Base-by-base conservation (phyloP, 2,888 invertebrate species). In the Pterostichus niger region DNA sequence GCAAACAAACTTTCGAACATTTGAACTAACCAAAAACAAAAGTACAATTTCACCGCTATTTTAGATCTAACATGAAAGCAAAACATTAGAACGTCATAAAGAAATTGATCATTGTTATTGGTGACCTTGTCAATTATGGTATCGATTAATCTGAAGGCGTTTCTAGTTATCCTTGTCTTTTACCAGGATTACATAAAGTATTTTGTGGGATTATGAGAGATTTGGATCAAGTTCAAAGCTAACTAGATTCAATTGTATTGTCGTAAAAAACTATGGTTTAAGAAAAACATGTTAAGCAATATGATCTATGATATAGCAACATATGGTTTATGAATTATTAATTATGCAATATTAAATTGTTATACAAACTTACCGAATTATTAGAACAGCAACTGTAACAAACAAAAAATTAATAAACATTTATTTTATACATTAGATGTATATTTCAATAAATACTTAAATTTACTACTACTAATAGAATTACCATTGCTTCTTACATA, bases 211-310 rank as follows among this genome's bases (percentile, higher is more conserved):
- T 33, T 33, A 56, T 17, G 13, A 5, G 2, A 17, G 52, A 76
- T 76, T 76, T 76, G 9, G 54, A 76, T 52, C 76, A 76, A 76
- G 76, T 76, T 76, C 76, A 76, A 76, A 56, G 56, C n/a, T 75
- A 75, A 33, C 75, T 31, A 64, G 64, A 64, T 35, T 49, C 6
- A 49, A 35, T 33, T 64, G n/a, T 31, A 64, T 64, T 64, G 64
- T 35, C 35, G 35, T 33, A 64, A 35, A 13, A 64, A 64, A 64
- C 64, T 35, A 35, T 64, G 13, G 35, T 64, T 49, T 11, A 5
- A 5, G 0, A 49, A 13, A 33, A 35, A 33, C 33, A 3, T 33
- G 64, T 64, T 35, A n/a, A n/a, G 35, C n/a, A 7, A 13, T 64
- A 11, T 64, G 33, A 35, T 64, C n/a, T 33, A 35, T 64, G 35